A percentile compares a stretch with the other conserved stretches of the same genome.
Evolutionary conservation across 1,140 invertebrate species (phyloP).

Genomic region (Phenacoccus solenopsis): DNA sequence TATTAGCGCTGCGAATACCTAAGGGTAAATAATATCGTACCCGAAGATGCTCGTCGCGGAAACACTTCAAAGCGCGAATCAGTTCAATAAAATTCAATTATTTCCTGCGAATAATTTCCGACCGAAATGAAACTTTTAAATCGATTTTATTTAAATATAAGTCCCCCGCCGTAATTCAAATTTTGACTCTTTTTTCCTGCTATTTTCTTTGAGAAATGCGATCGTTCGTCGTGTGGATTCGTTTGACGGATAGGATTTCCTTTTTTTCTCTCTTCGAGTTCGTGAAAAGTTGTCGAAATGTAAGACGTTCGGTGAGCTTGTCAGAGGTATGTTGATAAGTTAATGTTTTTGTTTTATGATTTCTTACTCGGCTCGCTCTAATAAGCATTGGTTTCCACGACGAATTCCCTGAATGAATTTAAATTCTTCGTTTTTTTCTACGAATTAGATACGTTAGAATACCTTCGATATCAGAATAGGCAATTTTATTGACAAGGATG

Average conservation of each 20-base stretch:
- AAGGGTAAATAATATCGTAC: background rate
- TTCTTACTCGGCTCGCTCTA: no score
- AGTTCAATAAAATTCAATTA: background rate
- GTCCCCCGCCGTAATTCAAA: background rate
- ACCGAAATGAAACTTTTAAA: background rate
- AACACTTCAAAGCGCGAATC: constrained; percentile 1
- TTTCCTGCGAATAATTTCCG: background rate
- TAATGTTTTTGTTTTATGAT: no score
- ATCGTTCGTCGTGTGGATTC: background rate
- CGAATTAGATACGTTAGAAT: no score
- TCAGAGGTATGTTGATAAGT: no score
- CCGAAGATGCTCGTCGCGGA: background rate
- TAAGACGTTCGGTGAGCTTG: no score
- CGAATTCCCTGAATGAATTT: no score
- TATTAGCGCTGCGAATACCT: background rate
- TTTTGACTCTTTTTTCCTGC: background rate
- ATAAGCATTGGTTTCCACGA: no score
- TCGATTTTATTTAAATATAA: background rate
- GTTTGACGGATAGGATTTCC: background rate
- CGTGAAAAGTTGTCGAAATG: no score
- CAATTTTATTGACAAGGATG: no score
- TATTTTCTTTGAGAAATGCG: background rate
- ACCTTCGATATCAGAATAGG: no score
- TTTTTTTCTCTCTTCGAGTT: no score
- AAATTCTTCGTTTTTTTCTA: no score